phyloP scores from a whole-genome alignment of 37 sponge, comb jelly and placozoan species.

The Mnemiopsis leidyi region DNA sequence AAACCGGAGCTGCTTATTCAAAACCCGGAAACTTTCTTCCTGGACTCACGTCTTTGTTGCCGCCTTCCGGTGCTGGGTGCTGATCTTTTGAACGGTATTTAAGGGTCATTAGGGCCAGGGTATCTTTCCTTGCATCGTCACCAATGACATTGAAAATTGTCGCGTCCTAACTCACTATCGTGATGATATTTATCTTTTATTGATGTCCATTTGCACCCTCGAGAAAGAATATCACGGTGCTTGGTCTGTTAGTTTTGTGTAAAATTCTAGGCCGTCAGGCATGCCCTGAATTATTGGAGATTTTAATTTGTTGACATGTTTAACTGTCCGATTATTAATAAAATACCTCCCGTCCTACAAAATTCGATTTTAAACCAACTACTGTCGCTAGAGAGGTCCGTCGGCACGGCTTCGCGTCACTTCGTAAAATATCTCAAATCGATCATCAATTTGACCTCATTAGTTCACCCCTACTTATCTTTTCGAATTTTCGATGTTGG shows the following conservation, averaged over 20 bases:
- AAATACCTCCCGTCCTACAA: slow-evolving; percentile 16
- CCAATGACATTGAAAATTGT: neutral
- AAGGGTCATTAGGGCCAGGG: too few species aligned
- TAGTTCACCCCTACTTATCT: neutral
- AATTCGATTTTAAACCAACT: neutral
- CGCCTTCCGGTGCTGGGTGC: too few species aligned
- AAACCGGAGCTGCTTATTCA: neutral
- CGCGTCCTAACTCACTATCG: too few species aligned
- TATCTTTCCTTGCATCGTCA: too few species aligned
- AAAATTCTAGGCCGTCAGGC: neutral
- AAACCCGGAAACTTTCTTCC: neutral
- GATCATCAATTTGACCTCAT: slow-evolving; percentile 12
- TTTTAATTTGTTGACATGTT: slow-evolving; percentile 28
- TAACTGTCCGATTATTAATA: slow-evolving; percentile 4
- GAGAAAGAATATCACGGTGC: neutral
- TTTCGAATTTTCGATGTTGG: neutral
- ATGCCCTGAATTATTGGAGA: neutral
- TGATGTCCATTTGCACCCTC: neutral
- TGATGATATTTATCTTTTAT: too few species aligned
- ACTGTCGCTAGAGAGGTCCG: neutral
- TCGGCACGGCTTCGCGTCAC: neutral
- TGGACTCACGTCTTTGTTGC: too few species aligned
- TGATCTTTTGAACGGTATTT: too few species aligned
- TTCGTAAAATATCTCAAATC: neutral
- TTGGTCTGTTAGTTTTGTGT: neutral